Percentiles rank a stretch among this genome's conserved stretches.
Evolutionary conservation across 2,113 vertebrate species (phyloP).

Genomic region (Physeter macrocephalus): DNA sequence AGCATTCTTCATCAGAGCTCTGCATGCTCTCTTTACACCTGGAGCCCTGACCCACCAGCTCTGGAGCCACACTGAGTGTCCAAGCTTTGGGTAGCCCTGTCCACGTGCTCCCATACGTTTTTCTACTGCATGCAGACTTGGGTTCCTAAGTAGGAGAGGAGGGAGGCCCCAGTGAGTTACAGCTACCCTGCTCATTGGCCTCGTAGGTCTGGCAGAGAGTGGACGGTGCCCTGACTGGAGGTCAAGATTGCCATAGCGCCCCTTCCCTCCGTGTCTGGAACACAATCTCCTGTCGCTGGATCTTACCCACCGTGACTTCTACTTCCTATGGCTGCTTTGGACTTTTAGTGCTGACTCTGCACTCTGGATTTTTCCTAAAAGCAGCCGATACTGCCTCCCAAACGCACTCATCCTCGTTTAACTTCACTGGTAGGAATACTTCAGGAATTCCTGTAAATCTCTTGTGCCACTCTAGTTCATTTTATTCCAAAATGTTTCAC

Average conservation of each 20-base stretch:
- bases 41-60: not conserved
- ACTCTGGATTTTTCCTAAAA: not conserved
- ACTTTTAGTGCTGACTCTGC: not conserved
- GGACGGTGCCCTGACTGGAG: too few relatives aligned
- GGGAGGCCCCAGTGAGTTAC: not conserved
- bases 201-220: not conserved
- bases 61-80: not conserved
- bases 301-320: not conserved
- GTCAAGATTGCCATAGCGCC: too few relatives aligned
- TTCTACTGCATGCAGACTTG: not conserved
- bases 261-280: not conserved
- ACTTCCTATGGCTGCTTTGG: not conserved
- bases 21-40: not conserved
- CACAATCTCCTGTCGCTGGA: rapidly evolving
- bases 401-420: not conserved
- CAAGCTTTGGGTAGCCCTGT: too few relatives aligned
- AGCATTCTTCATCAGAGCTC: not conserved
- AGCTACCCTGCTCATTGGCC: too few relatives aligned
- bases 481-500: not conserved
- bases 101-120: not conserved
- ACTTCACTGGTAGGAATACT: not conserved
- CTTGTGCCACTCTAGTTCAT: not conserved
- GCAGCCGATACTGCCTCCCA: too few relatives aligned
- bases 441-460: not conserved
- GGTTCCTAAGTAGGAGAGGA: not conserved